Evolutionary conservation across 2,113 vertebrate species (phyloP).

Genomic region (Brachyhypopomus occidentalis): DNA sequence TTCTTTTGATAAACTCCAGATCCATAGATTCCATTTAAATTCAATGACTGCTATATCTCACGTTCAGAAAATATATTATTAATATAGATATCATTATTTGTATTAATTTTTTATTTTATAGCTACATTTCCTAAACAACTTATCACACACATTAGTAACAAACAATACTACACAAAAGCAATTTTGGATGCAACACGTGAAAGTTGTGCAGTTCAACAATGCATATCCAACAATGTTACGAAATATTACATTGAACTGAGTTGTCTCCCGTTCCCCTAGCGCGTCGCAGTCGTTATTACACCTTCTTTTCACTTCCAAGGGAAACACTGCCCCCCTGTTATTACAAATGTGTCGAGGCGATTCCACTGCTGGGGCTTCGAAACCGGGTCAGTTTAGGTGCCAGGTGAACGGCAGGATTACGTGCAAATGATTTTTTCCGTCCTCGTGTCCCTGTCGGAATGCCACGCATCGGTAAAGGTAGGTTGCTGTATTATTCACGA

Average conservation of each 20-base stretch:
- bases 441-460: constrained; percentile 5
- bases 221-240: neutral
- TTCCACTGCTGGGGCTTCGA: constrained; percentile 18
- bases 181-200: neutral
- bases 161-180: neutral
- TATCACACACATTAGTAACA: too few species aligned
- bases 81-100: too few species aligned
- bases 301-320: constrained; percentile 19
- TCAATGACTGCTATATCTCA: too few species aligned
- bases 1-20: too few species aligned
- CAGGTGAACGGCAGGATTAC: constrained; percentile 4
- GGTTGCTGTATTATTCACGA: neutral
- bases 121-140: too few species aligned
- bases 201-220: constrained; percentile 1
- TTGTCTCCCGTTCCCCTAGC: constrained; percentile 18
- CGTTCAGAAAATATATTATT: too few species aligned
- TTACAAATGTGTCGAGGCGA: constrained; percentile 7
- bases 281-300: constrained; percentile 26
- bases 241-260: neutral
- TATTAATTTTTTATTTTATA: too few species aligned
- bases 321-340: constrained; percentile 39
- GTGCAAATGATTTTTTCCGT: neutral
- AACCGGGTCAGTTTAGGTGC: constrained; percentile 5
- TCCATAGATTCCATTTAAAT: too few species aligned
- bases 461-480: constrained; percentile 17